Evolutionary conservation across 92 coral and sea anemone species (phyloP).

Genomic region (Parazoanthus atlanticus): DNA sequence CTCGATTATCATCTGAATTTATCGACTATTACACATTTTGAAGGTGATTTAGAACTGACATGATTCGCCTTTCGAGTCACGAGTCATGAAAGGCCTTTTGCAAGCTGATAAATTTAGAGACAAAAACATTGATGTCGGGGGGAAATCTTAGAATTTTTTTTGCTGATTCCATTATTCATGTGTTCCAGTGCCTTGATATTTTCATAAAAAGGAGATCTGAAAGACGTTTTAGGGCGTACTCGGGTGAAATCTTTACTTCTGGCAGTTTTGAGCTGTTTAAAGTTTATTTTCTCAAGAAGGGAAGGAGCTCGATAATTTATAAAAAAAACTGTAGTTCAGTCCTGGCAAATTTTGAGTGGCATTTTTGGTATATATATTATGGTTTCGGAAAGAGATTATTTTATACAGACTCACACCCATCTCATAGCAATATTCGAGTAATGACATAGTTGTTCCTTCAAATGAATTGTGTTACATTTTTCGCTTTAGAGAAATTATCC

Average conservation of each 20-base stretch:
- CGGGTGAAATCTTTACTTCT: background rate
- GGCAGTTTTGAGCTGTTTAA: background rate
- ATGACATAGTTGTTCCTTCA: constrained; percentile 1
- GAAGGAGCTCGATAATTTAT: background rate
- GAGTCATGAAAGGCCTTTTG: constrained; percentile 10
- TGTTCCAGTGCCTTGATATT: constrained; percentile 5
- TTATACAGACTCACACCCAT: constrained; percentile 28
- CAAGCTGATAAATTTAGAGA: constrained; percentile 15
- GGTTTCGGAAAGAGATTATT: constrained; percentile 9
- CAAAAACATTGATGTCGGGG: background rate
- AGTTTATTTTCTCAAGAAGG: background rate
- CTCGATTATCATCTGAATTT: constrained; percentile 38
- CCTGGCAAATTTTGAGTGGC: constrained; percentile 15
- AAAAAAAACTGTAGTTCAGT: background rate
- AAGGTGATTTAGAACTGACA: constrained; percentile 23
- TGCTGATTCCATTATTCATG: constrained; percentile 33
- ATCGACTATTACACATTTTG: constrained; percentile 35
- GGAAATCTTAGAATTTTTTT: background rate
- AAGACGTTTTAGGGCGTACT: constrained; percentile 22
- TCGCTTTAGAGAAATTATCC: background rate
- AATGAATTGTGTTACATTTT: background rate
- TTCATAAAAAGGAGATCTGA: constrained; percentile 25
- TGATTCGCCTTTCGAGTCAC: constrained; percentile 12
- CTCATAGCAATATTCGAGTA: constrained; percentile 10
- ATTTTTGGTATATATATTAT: background rate